Base-by-base conservation (phyloP, 2,797 vertebrate genomes). In the Rhinoraja longicauda region DNA sequence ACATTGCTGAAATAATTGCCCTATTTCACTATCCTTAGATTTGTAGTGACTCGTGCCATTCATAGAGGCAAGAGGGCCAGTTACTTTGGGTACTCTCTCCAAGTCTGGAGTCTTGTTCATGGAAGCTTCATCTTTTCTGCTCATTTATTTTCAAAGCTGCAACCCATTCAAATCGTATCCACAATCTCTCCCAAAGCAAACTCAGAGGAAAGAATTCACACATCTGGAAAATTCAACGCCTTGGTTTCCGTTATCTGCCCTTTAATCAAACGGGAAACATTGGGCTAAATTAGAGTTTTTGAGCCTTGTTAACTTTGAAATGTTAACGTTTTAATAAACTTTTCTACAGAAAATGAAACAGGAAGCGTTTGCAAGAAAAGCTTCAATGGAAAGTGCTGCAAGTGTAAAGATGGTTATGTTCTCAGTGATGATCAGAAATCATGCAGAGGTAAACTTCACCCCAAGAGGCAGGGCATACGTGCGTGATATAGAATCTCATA, bases 371-470 rank as follows among this genome's bases (percentile, higher is more conserved):
- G 98, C 93, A 96, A 95, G 79, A 94, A 90, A 84, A 94, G 95
- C 15, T 93, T 93, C 4, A 94, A 95, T 86, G 93, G 93, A 8
- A 96, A 95, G 0, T 59, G 73, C 9, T 98, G 98, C 94, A 95
- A 93, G 78, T 99, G 99, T 95, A 95, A 94, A 0, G 94, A 95
- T 59, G 98, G 98, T 4, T 99, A 97, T 94, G 93, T 94, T 72
- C 96, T 98, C 93, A 98, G 96, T 95, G 95, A 93, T 94, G 96
- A 97, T 76, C 96, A 97, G 32, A 96, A 95, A 94, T 94, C 95
- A 90, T 99, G 98, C 95, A 97, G 98, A 98, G 98, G 99, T 99
- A 96, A 96, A 53, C 12, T 2, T 53, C 3, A 26, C 21, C 21
- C 24, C 21, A 39, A 26, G 7, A 90, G 21, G n/a, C 36, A 78